Conservation (phyloP, 2,888 invertebrate species). For the Cheilosia pagana region DNA sequence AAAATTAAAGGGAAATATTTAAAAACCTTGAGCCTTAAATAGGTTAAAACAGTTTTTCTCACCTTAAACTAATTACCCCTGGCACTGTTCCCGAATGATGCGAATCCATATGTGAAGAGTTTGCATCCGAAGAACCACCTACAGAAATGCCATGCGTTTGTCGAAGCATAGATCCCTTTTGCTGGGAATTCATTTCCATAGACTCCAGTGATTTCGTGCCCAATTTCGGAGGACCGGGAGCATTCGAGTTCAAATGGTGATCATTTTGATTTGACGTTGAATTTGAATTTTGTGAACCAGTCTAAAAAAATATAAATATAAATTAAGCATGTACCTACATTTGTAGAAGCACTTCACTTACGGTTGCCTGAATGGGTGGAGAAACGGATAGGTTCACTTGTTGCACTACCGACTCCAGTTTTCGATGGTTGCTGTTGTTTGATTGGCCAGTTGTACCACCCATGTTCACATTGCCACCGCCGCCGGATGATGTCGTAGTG, state of each 20-base stretch:
- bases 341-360: constrained; percentile 51
- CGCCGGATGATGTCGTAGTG: constrained; percentile 77
- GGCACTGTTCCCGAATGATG: constrained; percentile 80
- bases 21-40: not conserved
- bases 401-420: constrained; percentile 72
- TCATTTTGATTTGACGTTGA: constrained; percentile 80
- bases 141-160: constrained; percentile 70
- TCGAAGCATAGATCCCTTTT: constrained; percentile 81
- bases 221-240: constrained; percentile 83
- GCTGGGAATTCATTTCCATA: constrained; percentile 84
- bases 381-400: constrained; percentile 76
- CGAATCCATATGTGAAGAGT: constrained; percentile 72
- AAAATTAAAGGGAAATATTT: not conserved
- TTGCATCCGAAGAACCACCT: constrained; percentile 78
- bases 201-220: constrained; percentile 84
- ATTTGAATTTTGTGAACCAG: constrained; percentile 77
- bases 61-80: constrained; percentile 81
- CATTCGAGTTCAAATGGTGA: constrained; percentile 83
- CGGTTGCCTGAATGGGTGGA: constrained; percentile 71
- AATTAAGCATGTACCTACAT: constrained; percentile 1
- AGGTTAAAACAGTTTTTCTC: constrained; percentile 52
- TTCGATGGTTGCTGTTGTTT: constrained; percentile 62
- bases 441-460: constrained; percentile 79
- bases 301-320: constrained; percentile 69
- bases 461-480: constrained; percentile 79